Evolutionary conservation across 30 jellyfish, hydroid and myxozoan genomes (phyloP).

Genomic region (Rhopilema esculentum): DNA sequence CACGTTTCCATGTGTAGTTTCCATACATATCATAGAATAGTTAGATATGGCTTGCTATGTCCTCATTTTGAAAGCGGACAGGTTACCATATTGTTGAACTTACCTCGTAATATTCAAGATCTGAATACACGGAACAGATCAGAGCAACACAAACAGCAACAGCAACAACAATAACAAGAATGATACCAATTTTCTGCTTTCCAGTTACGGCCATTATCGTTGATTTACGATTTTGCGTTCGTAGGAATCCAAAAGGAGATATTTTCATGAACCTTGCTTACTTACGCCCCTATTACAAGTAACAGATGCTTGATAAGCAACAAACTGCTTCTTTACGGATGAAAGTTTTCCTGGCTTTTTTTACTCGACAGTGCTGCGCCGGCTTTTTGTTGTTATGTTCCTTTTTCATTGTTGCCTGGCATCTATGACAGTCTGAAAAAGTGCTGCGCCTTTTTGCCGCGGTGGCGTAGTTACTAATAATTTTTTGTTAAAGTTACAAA

Average conservation of each 20-base stretch:
- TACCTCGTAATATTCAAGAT: slow-evolving; percentile 13
- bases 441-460: too few relatives aligned
- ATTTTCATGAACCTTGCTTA: too few relatives aligned
- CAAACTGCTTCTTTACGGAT: background rate
- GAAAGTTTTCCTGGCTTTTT: background rate
- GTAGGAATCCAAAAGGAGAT: too few relatives aligned
- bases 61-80: background rate
- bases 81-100: background rate
- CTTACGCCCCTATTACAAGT: too few relatives aligned
- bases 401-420: background rate
- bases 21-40: too few relatives aligned
- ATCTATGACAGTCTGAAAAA: too few relatives aligned
- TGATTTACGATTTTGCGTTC: too few relatives aligned
- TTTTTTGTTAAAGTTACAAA: too few relatives aligned
- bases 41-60: too few relatives aligned
- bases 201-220: background rate
- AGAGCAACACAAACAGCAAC: background rate
- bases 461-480: too few relatives aligned
- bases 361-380: background rate
- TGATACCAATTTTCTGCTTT: background rate
- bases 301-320: too few relatives aligned
- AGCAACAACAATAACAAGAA: background rate
- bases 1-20: too few relatives aligned
- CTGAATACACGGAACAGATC: background rate
- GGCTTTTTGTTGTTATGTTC: background rate